phyloP scores from a whole-genome alignment of 1,140 invertebrate species.

The Ditylenchus dipsaci region DNA sequence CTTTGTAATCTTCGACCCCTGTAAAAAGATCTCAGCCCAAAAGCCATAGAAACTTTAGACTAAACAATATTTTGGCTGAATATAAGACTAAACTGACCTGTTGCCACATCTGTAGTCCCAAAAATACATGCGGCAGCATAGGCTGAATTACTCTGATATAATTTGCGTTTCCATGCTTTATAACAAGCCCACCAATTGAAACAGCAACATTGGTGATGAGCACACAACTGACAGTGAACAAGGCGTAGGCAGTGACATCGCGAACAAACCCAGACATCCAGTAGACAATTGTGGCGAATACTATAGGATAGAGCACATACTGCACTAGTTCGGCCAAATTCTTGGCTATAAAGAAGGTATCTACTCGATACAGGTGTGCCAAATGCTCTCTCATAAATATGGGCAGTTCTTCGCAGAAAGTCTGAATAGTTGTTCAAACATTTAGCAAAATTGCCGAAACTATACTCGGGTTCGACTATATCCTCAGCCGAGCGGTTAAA shows the following conservation, averaged over 20 bases:
- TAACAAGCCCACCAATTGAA: slow-evolving; percentile 77
- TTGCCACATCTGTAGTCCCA: slow-evolving; percentile 22
- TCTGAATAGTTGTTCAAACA: too few species aligned
- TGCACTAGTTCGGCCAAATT: slow-evolving; percentile 59
- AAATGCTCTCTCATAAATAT: slow-evolving; percentile 84
- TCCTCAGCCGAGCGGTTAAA: too few species aligned
- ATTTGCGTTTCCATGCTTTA: too few species aligned
- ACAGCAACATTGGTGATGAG: slow-evolving; percentile 82
- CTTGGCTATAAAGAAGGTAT: slow-evolving; percentile 87
- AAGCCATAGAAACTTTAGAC: too few species aligned
- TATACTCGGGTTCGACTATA: background rate
- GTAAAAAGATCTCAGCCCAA: too few species aligned
- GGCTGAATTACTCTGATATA: background rate
- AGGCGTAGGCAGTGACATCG: slow-evolving; percentile 69
- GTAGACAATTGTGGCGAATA: slow-evolving; percentile 80
- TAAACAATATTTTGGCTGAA: too few species aligned
- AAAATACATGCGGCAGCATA: slow-evolving; percentile 43
- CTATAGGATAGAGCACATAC: slow-evolving; percentile 70
- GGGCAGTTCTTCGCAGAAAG: slow-evolving; percentile 83
- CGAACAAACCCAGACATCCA: slow-evolving; percentile 69
- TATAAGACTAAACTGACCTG: background rate
- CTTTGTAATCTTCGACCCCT: too few species aligned
- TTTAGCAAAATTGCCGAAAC: background rate
- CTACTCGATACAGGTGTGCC: slow-evolving; percentile 84
- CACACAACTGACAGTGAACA: slow-evolving; percentile 70